A percentile compares a stretch with the other conserved stretches of the same genome.
phyloP scores from a whole-genome alignment of 2,113 vertebrate species.

The Myodes glareolus region DNA sequence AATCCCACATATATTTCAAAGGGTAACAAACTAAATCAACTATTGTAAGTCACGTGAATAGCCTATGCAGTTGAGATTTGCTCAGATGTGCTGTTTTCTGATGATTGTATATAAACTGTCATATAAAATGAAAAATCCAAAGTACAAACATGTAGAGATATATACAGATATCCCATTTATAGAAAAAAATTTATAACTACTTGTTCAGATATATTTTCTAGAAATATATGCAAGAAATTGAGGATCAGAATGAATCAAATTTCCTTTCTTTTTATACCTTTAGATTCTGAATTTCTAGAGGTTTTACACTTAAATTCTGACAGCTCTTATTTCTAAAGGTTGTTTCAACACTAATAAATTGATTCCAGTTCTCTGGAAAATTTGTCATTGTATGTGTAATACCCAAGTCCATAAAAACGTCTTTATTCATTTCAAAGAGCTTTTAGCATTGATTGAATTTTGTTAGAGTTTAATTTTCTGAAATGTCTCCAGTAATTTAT shows the following conservation, averaged over 20 bases:
- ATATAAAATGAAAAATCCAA: background rate
- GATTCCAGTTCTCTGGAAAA: slow-evolving; percentile 47
- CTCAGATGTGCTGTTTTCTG: slow-evolving; percentile 21
- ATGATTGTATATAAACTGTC: background rate
- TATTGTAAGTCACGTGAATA: slow-evolving; percentile 7
- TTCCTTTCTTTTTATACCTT: slow-evolving; percentile 38
- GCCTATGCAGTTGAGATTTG: background rate
- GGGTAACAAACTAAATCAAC: background rate
- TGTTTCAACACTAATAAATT: background rate
- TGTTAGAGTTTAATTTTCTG: slow-evolving; percentile 31
- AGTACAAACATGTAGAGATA: background rate
- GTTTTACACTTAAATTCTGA: slow-evolving; percentile 35
- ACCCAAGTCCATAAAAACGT: slow-evolving; percentile 21
- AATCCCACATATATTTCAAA: background rate
- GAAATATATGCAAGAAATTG: background rate
- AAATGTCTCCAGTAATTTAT: slow-evolving; percentile 21
- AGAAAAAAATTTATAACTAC: background rate
- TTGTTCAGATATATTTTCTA: background rate
- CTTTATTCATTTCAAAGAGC: background rate
- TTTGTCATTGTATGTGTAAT: background rate
- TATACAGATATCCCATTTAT: background rate
- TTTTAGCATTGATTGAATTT: slow-evolving; percentile 18
- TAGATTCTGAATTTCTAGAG: background rate
- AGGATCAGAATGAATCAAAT: background rate
- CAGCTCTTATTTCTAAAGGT: slow-evolving; percentile 1